Base-by-base conservation (phyloP, 2,888 invertebrate species). In the Gonocerus acuteangulatus region DNA sequence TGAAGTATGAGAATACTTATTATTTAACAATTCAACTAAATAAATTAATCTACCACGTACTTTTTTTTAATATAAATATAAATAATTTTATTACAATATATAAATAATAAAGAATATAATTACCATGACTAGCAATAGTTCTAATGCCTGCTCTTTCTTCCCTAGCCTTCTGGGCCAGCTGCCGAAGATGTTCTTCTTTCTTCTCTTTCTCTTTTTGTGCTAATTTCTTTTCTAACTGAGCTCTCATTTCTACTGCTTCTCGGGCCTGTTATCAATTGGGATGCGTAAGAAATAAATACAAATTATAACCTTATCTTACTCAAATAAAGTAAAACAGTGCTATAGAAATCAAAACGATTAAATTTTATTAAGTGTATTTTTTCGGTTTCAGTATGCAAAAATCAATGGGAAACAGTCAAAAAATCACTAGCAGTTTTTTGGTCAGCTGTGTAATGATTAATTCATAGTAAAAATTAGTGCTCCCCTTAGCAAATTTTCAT, bases 161-260 rank as follows among this genome's bases (percentile, higher is more conserved):
- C 60, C 97, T 81, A 0, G 97, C 97, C 71, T 92, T 86, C 73
- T 95, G 94, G 2, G 99, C 99, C 73, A 99, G 78, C 74, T 89
- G 82, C 45, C 95, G 79, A 70, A 99, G 76, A 76, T 92, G 89
- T 68, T 96, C 96, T 73, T 99, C 96, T 70, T 95, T 95, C 76
- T 92, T 92, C 73, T 96, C 96, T 73, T 99, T 99, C 73, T 99
- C 96, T 69, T 96, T 90, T 73, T 97, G 95, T 0, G 97, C 97
- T 67, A 97, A 74, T 76, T 95, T 90, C 77, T 94, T 89, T 74
- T 99, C 97, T 1, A 99, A 77, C 72, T 96, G 94, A 0, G 96
- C 94, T 23, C 99, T 78, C 69, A 94, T 93, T 72, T 99, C 97
- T 0, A 99, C 97, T 1, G 95, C 95, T 74, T 99, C 97, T 48